Percentiles rank a stretch among this genome's conserved stretches.
Evolutionary conservation across 2,797 vertebrate genomes (phyloP).

Genomic region (Siniperca obscura): DNA sequence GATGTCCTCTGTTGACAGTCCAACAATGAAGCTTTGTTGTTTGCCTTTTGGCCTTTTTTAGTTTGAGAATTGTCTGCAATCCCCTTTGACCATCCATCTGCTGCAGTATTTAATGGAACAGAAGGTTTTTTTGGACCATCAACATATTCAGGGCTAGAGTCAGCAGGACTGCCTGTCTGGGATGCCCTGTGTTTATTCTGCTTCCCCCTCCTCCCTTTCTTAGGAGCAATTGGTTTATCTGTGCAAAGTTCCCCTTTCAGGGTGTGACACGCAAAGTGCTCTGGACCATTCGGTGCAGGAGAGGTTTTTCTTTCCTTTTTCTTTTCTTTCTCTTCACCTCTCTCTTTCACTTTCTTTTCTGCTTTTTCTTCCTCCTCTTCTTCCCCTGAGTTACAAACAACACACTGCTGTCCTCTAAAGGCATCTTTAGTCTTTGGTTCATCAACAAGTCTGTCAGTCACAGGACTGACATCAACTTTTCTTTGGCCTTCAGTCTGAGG

Average conservation of each 20-base stretch:
- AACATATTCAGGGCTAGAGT: constrained; percentile 60
- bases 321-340: constrained; percentile 27
- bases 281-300: constrained; percentile 50
- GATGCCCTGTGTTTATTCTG: constrained; percentile 68
- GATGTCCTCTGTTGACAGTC: constrained; percentile 46
- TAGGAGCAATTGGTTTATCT: constrained; percentile 65
- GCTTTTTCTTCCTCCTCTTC: constrained; percentile 47
- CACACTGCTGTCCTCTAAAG: constrained; percentile 64
- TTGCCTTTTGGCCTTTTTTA: constrained; percentile 41
- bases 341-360: constrained; percentile 41
- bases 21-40: constrained; percentile 35
- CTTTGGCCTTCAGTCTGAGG: constrained; percentile 58
- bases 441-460: constrained; percentile 53
- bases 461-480: constrained; percentile 40
- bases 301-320: constrained; percentile 50
- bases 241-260: constrained; percentile 64
- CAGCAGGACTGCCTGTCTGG: constrained; percentile 42
- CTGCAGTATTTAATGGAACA: constrained; percentile 42
- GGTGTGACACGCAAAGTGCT: constrained; percentile 48
- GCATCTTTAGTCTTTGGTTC: constrained; percentile 78
- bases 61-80: constrained; percentile 38
- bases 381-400: constrained; percentile 69
- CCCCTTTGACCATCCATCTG: constrained; percentile 54
- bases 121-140: constrained; percentile 69
- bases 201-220: constrained; percentile 75